A percentile compares a stretch with the other conserved stretches of the same genome.
Evolutionary conservation across 64 coral and sea anemone species (phyloP).

Genomic region (Hydrozoanthus tunicans): DNA sequence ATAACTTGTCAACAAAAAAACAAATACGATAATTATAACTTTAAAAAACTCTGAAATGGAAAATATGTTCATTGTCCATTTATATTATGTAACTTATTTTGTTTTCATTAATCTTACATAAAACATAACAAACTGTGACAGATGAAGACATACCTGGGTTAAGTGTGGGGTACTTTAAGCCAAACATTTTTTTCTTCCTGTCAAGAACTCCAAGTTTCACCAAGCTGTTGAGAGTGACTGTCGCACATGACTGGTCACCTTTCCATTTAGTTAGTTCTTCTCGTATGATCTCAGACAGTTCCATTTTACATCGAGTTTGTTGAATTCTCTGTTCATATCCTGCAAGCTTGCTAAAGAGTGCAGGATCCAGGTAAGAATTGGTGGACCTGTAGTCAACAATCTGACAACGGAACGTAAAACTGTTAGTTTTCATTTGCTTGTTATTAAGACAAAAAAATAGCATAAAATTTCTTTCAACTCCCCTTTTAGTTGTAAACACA

Average conservation of each 20-base stretch:
- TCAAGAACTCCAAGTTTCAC: conserved; percentile 83
- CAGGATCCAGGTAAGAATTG: conserved; percentile 65
- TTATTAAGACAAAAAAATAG: too few species aligned
- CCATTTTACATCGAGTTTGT: conserved; percentile 44
- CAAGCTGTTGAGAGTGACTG: conserved; percentile 67
- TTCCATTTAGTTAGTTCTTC: conserved; percentile 60
- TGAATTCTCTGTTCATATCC: conserved; percentile 48
- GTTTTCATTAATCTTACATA: background rate
- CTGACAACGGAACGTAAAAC: conserved; percentile 4
- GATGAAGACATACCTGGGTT: conserved; percentile 57
- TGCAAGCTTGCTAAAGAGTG: conserved; percentile 63
- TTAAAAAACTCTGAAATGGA: too few species aligned
- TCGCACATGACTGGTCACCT: conserved; percentile 51
- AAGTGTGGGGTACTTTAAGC: conserved; percentile 71
- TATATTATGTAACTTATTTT: too few species aligned
- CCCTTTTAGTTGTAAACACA: too few species aligned
- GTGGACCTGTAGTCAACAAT: conserved; percentile 59
- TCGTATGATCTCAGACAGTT: conserved; percentile 40
- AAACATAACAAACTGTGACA: background rate
- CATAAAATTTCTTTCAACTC: too few species aligned
- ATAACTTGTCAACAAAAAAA: too few species aligned
- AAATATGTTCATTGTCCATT: too few species aligned
- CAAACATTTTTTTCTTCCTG: conserved; percentile 66
- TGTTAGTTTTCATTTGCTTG: too few species aligned
- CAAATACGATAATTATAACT: too few species aligned